phyloP scores from a whole-genome alignment of 2,797 vertebrate genomes.

The Trachops cirrhosus region DNA sequence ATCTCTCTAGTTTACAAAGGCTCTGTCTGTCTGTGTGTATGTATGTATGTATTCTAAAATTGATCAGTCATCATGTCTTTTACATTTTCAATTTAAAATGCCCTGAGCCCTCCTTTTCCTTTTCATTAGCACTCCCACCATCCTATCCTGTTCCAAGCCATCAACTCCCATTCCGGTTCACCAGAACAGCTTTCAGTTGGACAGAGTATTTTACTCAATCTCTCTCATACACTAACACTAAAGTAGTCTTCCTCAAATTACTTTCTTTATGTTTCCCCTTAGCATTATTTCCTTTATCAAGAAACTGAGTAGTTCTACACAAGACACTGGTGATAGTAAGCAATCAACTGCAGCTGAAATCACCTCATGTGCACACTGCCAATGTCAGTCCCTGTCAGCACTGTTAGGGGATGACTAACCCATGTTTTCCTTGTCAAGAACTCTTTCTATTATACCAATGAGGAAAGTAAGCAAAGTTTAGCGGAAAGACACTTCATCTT shows the following conservation, averaged over 20 bases:
- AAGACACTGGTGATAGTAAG: neutral
- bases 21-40: neutral
- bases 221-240: neutral
- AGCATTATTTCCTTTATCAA: neutral
- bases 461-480: neutral
- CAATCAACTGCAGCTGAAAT: conserved; percentile 12
- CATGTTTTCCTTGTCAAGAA: neutral
- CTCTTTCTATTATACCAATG: neutral
- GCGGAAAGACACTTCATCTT: neutral
- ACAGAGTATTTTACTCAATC: neutral
- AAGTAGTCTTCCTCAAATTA: neutral
- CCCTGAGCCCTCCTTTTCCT: neutral
- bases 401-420: neutral
- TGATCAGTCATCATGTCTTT: neutral
- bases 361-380: neutral
- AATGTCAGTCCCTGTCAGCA: neutral
- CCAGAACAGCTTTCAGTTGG: neutral
- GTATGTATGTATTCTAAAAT: neutral
- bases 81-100: neutral
- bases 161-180: neutral
- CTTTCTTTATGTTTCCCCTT: neutral
- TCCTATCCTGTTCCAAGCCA: neutral
- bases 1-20: neutral
- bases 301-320: neutral
- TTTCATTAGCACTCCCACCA: neutral